These are phyloP conservation scores for Dipus sagitta DNA, from an alignment of 2,797 vertebrate species.

Conservation along the genomic window DNA sequence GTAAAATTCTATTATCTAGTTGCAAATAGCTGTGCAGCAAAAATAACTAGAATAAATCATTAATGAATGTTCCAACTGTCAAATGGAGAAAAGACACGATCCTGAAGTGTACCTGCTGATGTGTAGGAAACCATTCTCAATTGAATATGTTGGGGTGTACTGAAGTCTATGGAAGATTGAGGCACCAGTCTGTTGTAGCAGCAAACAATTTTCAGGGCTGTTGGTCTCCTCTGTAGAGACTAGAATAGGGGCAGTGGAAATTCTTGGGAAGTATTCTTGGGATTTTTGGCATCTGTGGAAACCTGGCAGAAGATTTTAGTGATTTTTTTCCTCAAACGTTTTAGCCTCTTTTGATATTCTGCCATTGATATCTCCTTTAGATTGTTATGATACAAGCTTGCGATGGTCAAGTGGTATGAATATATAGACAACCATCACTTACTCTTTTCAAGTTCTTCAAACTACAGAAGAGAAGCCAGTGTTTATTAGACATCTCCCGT, in stretches of 20 bases:
- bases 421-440: background rate
- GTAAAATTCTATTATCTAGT: background rate
- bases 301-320: constrained; percentile 45
- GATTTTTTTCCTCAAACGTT: background rate
- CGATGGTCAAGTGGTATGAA: background rate
- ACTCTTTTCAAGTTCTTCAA: constrained; percentile 2
- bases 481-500: background rate
- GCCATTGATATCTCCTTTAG: constrained; percentile 27
- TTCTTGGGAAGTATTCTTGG: constrained; percentile 20
- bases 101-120: constrained; percentile 23
- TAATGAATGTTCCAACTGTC: background rate
- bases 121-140: background rate
- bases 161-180: constrained; percentile 5
- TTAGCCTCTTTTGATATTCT: constrained; percentile 23
- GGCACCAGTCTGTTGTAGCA: background rate
- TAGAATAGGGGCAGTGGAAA: background rate
- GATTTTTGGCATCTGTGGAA: constrained; percentile 34
- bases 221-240: background rate
- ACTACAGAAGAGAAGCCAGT: background rate
- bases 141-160: constrained; percentile 8
- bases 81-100: background rate
- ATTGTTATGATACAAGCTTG: constrained; percentile 21
- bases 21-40: background rate
- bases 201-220: background rate
- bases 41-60: constrained; percentile 8